Evolutionary conservation across 2,888 invertebrate genomes (phyloP), one percentile per base, ranked within the genome.

Genomic region (Pecten maximus): DNA sequence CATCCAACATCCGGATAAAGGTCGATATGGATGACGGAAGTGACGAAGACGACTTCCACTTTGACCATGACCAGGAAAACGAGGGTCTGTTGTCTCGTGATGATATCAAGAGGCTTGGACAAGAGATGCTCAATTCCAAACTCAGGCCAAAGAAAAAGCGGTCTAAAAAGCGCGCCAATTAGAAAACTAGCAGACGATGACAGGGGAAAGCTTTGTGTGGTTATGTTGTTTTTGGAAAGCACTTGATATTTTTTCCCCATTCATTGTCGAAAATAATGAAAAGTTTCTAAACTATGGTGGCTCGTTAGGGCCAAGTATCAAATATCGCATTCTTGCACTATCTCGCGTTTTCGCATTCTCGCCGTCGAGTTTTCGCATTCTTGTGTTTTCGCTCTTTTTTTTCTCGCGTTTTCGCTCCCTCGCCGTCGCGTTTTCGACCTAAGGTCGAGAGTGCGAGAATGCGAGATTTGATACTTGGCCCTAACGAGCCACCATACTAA

Each of bases 1-100:
- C 93, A 0, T 95, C 95, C 87, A 95, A 95, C 91, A 91, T 95
- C 28, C 92, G 95, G 12, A 93, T 95, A 54, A 91, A 90, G 19
- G 89, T 95, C 15, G 93, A 94, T 19, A 90, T 91, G 16, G 93
- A 94, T 54, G 94, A 94, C 44, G 89, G 92, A 88, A 93, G 94
- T 88, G 94, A 95, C 54, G 91, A 91, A 4, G 94, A 94, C 40
- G 94, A 94, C n/a, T 94, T 93, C 91, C 93, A 93, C 88, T 95
- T 95, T 88, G 94, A 95, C 88, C 94, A 94, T 88, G 95, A 95
- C 54, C 94, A 95, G 88, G 95, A 95, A 88, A 94, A 94, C 74
- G 94, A 95, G 23, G 94, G 94, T 8, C 93, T 94, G n/a, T 91
- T 95, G 15, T 92, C 94, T 2, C 89, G 96, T 40, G 94, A 95